Base-by-base conservation (phyloP, 1,140 invertebrate species). In the Trigoniulus corallinus region DNA sequence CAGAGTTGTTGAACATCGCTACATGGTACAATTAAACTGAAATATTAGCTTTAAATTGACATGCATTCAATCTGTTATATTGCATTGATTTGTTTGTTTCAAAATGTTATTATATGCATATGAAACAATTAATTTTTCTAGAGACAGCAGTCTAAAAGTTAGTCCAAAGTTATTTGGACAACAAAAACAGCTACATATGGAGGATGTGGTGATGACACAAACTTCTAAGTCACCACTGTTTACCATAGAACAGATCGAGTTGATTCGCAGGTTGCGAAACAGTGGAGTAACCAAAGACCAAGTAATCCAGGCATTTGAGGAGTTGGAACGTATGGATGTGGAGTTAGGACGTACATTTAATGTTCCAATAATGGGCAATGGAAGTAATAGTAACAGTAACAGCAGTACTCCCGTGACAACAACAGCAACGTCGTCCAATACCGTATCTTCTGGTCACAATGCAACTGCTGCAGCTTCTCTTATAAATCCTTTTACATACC, bases 221-320 rank as follows among this genome's bases (percentile, higher is more conserved):
- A 7, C 12, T 24, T 7, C 21, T 4, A 20, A 44, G 42, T 7
- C 42, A 12, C 42, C 18, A 7, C 42, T 64, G 53, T 69, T 67
- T 57, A 65, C 66, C 21, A 61, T 69, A 22, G 66, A 69, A 55
- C 67, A 69, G 57, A 62, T 67, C 50, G 67, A 69, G 53, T 53
- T 69, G 48, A 62, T 67, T 27, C 55, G 67, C 10, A 57, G 67
- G 18, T 55, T 69, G 18, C 55, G 65, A 26, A 67, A 65, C 54
- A 67, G 63, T 54, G 67, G 67, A 4, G 58, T 69, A 37, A 67
- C 64, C 21, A 67, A 67, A 47, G 63, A 68, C 46, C 64, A 69
- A 53, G 57, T 69, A 4, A 52, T 65, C 7, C 58, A 59, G 46
- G 67, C 66, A 4, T 69, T 66, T 54, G 67, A 68, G 42, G 60